A percentile compares a stretch with the other conserved stretches of the same genome.
These are phyloP conservation scores for Pseudobourletiella spinata DNA, from an alignment of 1,140 invertebrate species.

Conservation along the genomic window DNA sequence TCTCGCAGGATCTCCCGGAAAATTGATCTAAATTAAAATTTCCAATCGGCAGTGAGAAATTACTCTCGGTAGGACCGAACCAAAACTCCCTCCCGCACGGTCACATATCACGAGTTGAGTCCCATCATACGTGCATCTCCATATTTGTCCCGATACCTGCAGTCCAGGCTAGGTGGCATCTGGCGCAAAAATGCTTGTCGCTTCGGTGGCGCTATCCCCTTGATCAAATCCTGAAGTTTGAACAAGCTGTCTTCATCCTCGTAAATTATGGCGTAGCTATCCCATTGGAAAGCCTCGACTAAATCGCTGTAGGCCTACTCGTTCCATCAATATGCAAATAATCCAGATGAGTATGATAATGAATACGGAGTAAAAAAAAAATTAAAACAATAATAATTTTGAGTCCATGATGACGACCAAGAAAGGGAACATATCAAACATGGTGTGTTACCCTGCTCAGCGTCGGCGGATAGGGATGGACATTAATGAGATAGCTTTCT, in stretches of 20 bases:
- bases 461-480: conserved; percentile 86
- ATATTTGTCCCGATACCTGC: conserved; percentile 32
- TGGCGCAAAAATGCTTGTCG: conserved; percentile 41
- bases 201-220: conserved; percentile 67
- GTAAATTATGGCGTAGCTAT: conserved; percentile 88
- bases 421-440: too few relatives aligned
- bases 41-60: conserved; percentile 79
- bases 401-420: too few relatives aligned
- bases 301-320: conserved; percentile 78
- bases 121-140: too few relatives aligned
- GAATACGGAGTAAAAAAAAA: conserved; percentile 2
- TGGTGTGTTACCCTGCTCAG: conserved; percentile 70
- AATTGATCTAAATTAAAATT: conserved; percentile 72
- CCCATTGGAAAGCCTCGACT: conserved; percentile 81
- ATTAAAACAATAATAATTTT: background rate
- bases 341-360: background rate
- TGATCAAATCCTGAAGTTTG: conserved; percentile 81
- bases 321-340: background rate
- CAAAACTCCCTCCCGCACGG: too few relatives aligned
- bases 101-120: too few relatives aligned
- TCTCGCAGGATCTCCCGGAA: conserved; percentile 63
- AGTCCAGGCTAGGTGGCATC: conserved; percentile 40
- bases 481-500: conserved; percentile 83
- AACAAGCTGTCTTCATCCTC: conserved; percentile 90
- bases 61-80: too few relatives aligned